Conservation (phyloP, 1,140 invertebrate genomes). For the Popillia japonica region DNA sequence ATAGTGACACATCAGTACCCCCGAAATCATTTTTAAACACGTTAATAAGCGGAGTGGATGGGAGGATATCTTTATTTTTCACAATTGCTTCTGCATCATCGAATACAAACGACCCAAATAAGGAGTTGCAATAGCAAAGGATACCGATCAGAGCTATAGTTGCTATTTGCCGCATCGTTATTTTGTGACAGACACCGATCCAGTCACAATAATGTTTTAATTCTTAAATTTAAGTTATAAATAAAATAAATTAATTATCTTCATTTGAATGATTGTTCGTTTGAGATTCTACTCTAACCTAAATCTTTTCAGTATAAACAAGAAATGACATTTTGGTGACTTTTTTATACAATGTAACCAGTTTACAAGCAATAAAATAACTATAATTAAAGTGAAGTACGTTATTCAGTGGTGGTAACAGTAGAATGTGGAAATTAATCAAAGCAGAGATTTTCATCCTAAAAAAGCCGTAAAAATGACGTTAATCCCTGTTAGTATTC, state of each 20-base stretch:
- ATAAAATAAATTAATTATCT: neutral
- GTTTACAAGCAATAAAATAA: too few relatives aligned
- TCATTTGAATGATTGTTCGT: neutral
- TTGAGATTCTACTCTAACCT: conserved; percentile 13
- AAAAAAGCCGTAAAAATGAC: too few relatives aligned
- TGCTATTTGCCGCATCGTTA: neutral
- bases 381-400: too few relatives aligned
- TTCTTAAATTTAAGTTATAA: conserved; percentile 57
- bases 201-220: conserved; percentile 7
- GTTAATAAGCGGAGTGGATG: conserved; percentile 67
- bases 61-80: conserved; percentile 81
- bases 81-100: conserved; percentile 90
- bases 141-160: neutral
- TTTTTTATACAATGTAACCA: too few relatives aligned
- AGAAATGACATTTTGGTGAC: too few relatives aligned
- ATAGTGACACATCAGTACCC: conserved; percentile 82
- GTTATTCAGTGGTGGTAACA: too few relatives aligned
- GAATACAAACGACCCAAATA: conserved; percentile 88
- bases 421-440: too few relatives aligned
- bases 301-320: neutral
- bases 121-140: conserved; percentile 62
- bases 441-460: too few relatives aligned
- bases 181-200: neutral
- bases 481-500: too few relatives aligned
- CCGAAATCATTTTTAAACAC: conserved; percentile 88